Base-by-base conservation (phyloP, 2,797 vertebrate species). In the Falco berigora region DNA sequence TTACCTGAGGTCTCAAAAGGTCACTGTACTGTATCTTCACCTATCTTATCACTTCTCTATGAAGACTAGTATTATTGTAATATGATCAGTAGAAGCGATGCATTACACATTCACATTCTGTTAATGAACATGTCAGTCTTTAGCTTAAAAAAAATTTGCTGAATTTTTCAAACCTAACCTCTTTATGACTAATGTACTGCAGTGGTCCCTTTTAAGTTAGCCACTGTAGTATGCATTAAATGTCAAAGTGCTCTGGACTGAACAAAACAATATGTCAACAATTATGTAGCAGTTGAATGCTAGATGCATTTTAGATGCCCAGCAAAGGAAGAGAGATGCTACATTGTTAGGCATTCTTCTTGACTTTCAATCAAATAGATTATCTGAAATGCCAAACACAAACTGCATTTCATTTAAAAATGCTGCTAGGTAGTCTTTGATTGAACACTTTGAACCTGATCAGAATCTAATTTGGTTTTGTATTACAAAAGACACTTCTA, bases 311-410 rank as follows among this genome's bases (percentile, higher is more conserved):
- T 96, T 93, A 92, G 92, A 90, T 87, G 46, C 53, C 74, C 84
- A 81, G 49, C 81, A 67, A 93, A 94, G 62, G 40, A 94, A 77
- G 59, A 92, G 53, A 80, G 94, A 95, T 97, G 86, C 83, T 92
- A 40, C 76, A 50, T 92, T 75, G 9, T 73, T 93, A 95, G 94
- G 88, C 97, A 96, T 96, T 80, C 79, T 97, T 86, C 64, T 72
- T 96, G 92, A 96, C 81, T 97, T 97, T 93, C 94, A 97, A 56
- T 95, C 96, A 97, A 96, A 96, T 69, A 94, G 78, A 91, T 97
- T 68, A 95, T 95, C 91, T 97, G 86, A 95, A 96, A 98, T 97
- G 90, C 95, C 76, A 71, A 96, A 95, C 97, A 90, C 95, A 97
- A 94, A 82, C 95, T 67, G 63, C 91, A 91, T 97, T 97, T 97